These are phyloP conservation scores for Dynastes grantii DNA, from an alignment of 2,888 invertebrate genomes.

Conservation along the genomic window DNA sequence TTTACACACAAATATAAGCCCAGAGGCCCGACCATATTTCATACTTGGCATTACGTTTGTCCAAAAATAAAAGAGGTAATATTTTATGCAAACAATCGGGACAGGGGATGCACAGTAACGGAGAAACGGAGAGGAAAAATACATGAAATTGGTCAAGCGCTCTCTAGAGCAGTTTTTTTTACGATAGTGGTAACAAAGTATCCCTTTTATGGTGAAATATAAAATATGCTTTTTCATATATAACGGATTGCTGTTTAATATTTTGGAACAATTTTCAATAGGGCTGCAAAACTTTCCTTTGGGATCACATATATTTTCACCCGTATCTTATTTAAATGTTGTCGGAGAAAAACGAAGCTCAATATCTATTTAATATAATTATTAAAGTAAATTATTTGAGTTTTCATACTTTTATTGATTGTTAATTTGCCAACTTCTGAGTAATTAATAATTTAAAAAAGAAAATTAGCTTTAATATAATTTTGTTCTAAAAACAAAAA, in stretches of 20 bases:
- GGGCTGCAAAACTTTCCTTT: background rate
- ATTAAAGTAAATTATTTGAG: no score
- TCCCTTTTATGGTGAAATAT: slow-evolving; percentile 15
- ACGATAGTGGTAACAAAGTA: slow-evolving; percentile 24
- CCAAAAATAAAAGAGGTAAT: slow-evolving; percentile 61
- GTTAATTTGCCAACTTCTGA: no score
- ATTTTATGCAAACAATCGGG: slow-evolving; percentile 61
- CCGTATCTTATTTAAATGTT: no score
- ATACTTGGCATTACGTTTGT: slow-evolving; percentile 58
- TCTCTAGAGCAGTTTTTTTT: slow-evolving; percentile 28
- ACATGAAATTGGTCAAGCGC: slow-evolving; percentile 24
- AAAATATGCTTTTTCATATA: slow-evolving; percentile 17
- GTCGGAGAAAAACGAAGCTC: no score
- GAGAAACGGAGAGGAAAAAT: slow-evolving; percentile 17
- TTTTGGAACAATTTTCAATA: background rate
- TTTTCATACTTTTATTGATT: no score
- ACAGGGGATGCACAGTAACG: slow-evolving; percentile 50
- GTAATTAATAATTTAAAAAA: no score
- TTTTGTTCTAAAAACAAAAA: no score
- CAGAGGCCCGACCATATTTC: slow-evolving; percentile 59
- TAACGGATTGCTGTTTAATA: slow-evolving; percentile 5
- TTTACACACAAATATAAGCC: slow-evolving; percentile 60
- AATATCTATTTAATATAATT: no score
- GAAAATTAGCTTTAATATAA: no score
- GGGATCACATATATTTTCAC: no score